Evolutionary conservation across 2,113 vertebrate species (phyloP), one percentile per base, ranked within the genome.

Genomic region (Vimba vimba): DNA sequence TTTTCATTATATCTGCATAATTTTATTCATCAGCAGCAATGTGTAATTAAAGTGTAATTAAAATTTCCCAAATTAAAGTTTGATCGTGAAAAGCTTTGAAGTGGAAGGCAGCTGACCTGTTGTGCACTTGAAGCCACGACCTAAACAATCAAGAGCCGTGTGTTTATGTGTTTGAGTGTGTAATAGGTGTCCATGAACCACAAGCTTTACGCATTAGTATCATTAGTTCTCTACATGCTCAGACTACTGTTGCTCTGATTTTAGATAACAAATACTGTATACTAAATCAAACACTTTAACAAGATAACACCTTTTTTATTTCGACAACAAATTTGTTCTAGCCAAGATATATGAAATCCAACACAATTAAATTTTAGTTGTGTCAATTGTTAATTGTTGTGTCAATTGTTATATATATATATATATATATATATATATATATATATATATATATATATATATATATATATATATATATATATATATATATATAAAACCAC

Each of bases 1-100:
- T 86, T 64, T 83, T 87, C 76, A 87, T 87, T 83, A 86, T 71
- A 83, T 77, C 71, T 64, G 85, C 80, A 84, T 86, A 73, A 81
- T 81, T 82, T 73, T 11, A 39, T 59, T 69, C 82, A 80, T 87
- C 82, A 89, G 79, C 66, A 76, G 79, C n/a, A 60, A 52, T 83
- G 73, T 64, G 68, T 85, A 85, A 85, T 87, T 89, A 82, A 45
- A 79, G 64, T 66, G 64, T 55, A 30, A 62, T 87, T 52, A 85
- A 50, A 85, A 87, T 74, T 60, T 45, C 76, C 50, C 62, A 2
- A 75, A 75, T 83, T 17, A 79, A 86, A 83, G 79, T 78, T 87
- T 78, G 69, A 86, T 82, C 79, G 3, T 81, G n/a, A 52, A 82
- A 13, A 15, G 79, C 79, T 82, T 82, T 69, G 79, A 83, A 71